Base-by-base conservation (phyloP, 2,888 invertebrate species). In the Himalopsyche japonica region DNA sequence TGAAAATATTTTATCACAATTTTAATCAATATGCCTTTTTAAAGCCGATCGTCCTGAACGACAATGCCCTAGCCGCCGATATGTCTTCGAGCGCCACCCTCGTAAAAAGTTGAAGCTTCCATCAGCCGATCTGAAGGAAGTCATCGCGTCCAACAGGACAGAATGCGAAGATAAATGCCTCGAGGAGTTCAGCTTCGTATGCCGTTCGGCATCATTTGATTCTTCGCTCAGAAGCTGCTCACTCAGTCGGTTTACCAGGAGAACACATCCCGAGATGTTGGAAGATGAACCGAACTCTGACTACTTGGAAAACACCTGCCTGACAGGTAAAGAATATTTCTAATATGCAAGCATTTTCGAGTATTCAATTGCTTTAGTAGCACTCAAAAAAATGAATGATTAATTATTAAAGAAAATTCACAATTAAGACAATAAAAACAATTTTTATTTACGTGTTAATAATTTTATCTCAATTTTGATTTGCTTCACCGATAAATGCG, bases 91-190 rank as follows among this genome's bases (percentile, higher is more conserved):
- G 90, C 93, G 97, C 83, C 97, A 97, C 89, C 96, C 97, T 1
- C 93, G 97, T 20, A 97, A 97, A 89, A 96, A 97, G 87, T 90
- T 97, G 81, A 97, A 97, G 89, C 92, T 97, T 32, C 95, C 96
- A 18, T 92, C 95, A 64, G 95, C 96, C 7, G 97, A 97, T 89
- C 93, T 96, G 79, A 97, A 97, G 90, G 97, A 97, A 91, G 95
- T 97, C 70, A 95, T 95, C 88, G 96, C 97, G 0, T 94, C 95
- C 3, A 97, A 98, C 90, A 93, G 97, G 86, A 97, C 96, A 3
- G 97, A 97, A 88, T 98, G 97, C 89, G 97, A 97, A 90, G 97
- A 97, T 89, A 96, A 96, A 89, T 98, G 98, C 89, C 90, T 98
- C 85, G 97, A 96, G 89, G 97, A 98, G 90, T 97, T 96, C 89